These are phyloP conservation scores for Lasioglossum malachurum DNA, from an alignment of 2,888 invertebrate species.

Conservation along the genomic window DNA sequence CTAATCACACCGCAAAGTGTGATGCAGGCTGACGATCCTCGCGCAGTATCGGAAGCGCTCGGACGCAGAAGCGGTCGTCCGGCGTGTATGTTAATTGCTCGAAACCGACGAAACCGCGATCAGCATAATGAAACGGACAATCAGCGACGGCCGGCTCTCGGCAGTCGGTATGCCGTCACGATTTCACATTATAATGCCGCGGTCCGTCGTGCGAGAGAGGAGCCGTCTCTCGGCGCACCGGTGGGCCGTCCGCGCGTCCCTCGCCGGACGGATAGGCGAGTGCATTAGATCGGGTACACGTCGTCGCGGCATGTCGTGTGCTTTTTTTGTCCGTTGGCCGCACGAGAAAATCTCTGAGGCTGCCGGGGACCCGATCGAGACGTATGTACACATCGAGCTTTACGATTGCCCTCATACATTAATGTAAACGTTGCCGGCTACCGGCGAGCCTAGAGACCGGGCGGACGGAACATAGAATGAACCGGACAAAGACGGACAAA, in stretches of 20 bases:
- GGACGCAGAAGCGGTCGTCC: conserved; percentile 10
- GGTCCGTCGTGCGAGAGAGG: conserved; percentile 44
- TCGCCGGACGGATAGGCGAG: conserved; percentile 70
- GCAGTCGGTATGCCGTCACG: conserved; percentile 63
- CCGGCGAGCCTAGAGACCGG: conserved; percentile 48
- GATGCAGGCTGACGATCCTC: background rate
- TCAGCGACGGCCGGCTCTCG: conserved; percentile 57
- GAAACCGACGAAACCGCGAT: conserved; percentile 69
- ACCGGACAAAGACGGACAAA: background rate
- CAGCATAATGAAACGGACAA: conserved; percentile 74
- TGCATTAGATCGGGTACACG: conserved; percentile 75
- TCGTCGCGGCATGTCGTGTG: conserved; percentile 71
- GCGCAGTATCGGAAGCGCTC: background rate
- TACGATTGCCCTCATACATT: conserved; percentile 84
- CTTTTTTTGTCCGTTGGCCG: conserved; percentile 66
- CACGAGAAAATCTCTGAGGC: conserved; percentile 77
- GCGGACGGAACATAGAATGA: conserved; percentile 1
- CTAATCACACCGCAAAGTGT: background rate
- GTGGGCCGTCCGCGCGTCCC: conserved; percentile 60
- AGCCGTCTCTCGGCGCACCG: conserved; percentile 40
- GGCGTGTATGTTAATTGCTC: conserved; percentile 69
- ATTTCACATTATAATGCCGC: conserved; percentile 71
- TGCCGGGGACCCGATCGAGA: conserved; percentile 77
- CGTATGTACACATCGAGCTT: conserved; percentile 84
- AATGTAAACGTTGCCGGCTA: conserved; percentile 80